Evolutionary conservation across 2,113 vertebrate species (phyloP), one percentile per base, ranked within the genome.

Genomic region (Elephas maximus): DNA sequence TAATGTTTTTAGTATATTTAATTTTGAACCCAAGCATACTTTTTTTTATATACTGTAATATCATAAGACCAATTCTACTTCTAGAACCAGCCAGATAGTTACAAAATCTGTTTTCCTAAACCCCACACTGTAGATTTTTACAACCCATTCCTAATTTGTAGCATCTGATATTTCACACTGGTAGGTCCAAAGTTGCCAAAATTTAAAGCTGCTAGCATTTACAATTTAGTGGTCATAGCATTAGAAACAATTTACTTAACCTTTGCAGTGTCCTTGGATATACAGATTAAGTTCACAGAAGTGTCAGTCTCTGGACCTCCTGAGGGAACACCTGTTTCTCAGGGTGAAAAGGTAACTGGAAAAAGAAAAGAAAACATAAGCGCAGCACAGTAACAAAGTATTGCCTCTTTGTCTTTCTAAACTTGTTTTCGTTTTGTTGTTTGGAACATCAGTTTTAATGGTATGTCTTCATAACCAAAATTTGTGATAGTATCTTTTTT

Each of bases 201-300:
- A 67, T 24, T 9, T 95, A 91, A 90, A 91, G 11, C 62, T 87
- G 7, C 91, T 95, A 97, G 41, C 79, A 93, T 97, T 96, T 95
- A 95, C 85, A 89, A 63, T 91, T 97, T 93, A 91, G 76, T 94
- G 71, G 96, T 91, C 80, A 91, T 57, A 26, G 89, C 41, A 93
- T 95, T 94, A 96, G 73, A 90, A 94, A 93, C 90, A 96, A 97
- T 96, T 97, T 97, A 90, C 89, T 97, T 96, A 98, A 96, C 93
- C 95, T 98, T 96, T 97, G 80, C 48, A 77, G 51, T 77, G 48
- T 96, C 80, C 71, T 96, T 90, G 41, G 84, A 87, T 76, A 79
- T 85, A 93, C 28, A 97, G 79, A 97, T 92, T 82, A 97, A 96
- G 89, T 93, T 37, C 65, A 90, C 83, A 93, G 84, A 97, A 96